These are phyloP conservation scores for Brachionus koreanus DNA, from an alignment of 1,140 invertebrate species.

Conservation along the genomic window DNA sequence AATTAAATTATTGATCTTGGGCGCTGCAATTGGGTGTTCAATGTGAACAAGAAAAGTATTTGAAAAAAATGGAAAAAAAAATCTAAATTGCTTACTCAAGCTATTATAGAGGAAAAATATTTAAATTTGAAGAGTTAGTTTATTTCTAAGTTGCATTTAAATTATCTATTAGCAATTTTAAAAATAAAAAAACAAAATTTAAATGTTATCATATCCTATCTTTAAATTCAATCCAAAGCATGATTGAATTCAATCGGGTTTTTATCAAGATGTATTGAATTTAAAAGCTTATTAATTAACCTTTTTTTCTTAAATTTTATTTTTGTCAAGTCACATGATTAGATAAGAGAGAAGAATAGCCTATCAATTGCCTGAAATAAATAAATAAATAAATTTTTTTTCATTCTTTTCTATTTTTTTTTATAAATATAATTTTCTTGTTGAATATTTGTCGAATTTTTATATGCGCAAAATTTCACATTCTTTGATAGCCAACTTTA, in stretches of 20 bases:
- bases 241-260: neutral
- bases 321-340: constrained; percentile 19
- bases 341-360: neutral
- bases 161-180: constrained; percentile 20
- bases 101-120: neutral
- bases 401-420: neutral
- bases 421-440: neutral
- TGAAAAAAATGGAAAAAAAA: neutral
- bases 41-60: neutral
- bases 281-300: constrained; percentile 38
- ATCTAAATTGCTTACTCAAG: neutral
- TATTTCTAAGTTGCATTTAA: constrained; percentile 14
- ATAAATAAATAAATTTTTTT: neutral
- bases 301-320: neutral
- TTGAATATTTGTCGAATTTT: neutral
- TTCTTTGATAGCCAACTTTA: constrained; percentile 22
- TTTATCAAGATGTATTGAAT: constrained; percentile 42
- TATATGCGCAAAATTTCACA: constrained; percentile 13
- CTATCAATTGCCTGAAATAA: neutral
- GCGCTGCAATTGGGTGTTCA: neutral
- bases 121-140: neutral
- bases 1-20: constrained; percentile 37
- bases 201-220: constrained; percentile 31
- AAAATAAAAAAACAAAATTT: constrained; percentile 4
- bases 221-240: constrained; percentile 17